A percentile compares a stretch with the other conserved stretches of the same genome.
Evolutionary conservation across 2,113 vertebrate genomes (phyloP).

Genomic region (Gymnorhina tibicen): DNA sequence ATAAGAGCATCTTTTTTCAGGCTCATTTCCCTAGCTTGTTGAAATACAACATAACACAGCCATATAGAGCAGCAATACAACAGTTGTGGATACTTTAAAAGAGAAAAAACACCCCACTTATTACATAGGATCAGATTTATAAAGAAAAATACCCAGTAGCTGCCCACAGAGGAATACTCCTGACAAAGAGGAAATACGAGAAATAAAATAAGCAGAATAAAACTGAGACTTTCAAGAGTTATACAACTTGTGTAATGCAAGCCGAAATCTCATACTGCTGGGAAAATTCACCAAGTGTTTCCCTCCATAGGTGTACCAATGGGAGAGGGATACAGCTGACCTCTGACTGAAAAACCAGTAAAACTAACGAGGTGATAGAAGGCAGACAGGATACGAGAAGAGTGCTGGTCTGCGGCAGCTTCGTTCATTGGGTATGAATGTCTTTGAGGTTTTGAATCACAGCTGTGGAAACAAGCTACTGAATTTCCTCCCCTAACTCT

Average conservation of each 20-base stretch:
- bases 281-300: background rate
- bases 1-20: background rate
- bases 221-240: background rate
- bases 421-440: background rate
- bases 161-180: background rate
- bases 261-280: background rate
- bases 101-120: background rate
- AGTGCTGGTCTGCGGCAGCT: background rate
- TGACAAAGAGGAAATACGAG: background rate
- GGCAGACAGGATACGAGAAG: background rate
- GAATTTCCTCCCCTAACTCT: background rate
- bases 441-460: slow-evolving; percentile 20
- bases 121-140: background rate
- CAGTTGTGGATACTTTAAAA: background rate
- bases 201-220: background rate
- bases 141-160: background rate
- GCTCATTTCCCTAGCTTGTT: background rate
- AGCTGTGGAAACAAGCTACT: slow-evolving; percentile 21
- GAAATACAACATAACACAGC: background rate
- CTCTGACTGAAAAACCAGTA: background rate
- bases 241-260: background rate
- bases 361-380: background rate
- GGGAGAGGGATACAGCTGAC: background rate
- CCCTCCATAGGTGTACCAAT: background rate
- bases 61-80: background rate